phyloP scores from a whole-genome alignment of 2,888 invertebrate genomes.

The Perdita meconis region DNA sequence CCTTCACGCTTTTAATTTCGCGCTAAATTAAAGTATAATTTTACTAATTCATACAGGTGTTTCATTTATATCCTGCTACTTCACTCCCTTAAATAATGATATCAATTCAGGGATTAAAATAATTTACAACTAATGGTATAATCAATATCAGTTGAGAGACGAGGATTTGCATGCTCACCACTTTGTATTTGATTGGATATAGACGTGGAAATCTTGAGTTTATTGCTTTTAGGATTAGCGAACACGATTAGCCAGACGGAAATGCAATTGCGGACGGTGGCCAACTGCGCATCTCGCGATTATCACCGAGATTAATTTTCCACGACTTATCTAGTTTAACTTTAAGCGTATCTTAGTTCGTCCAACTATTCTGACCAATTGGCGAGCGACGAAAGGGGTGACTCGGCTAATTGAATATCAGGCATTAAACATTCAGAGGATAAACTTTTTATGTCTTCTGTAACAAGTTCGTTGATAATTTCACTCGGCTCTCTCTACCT shows the following conservation, averaged over 20 bases:
- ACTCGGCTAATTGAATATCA: conserved; percentile 12
- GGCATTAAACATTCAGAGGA: conserved; percentile 1
- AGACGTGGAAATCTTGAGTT: conserved; percentile 57
- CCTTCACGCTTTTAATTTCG: too few species aligned
- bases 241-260: conserved; percentile 65
- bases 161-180: conserved; percentile 28
- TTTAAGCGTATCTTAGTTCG: conserved; percentile 48
- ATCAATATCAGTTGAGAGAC: too few species aligned
- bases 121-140: too few species aligned
- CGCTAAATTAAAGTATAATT: too few species aligned
- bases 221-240: conserved; percentile 57
- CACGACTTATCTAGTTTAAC: conserved; percentile 61
- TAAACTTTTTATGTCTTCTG: conserved; percentile 8
- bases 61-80: too few species aligned
- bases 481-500: neutral
- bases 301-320: conserved; percentile 66
- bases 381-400: conserved; percentile 15
- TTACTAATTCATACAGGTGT: too few species aligned
- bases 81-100: too few species aligned
- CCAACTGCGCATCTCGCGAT: conserved; percentile 42
- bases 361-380: conserved; percentile 7
- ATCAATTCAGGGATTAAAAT: too few species aligned
- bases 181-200: conserved; percentile 52
- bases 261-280: conserved; percentile 44
- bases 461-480: neutral